Evolutionary conservation across 64 coral and sea anemone species (phyloP).

Genomic region (Dendrophyllia cribrosa): DNA sequence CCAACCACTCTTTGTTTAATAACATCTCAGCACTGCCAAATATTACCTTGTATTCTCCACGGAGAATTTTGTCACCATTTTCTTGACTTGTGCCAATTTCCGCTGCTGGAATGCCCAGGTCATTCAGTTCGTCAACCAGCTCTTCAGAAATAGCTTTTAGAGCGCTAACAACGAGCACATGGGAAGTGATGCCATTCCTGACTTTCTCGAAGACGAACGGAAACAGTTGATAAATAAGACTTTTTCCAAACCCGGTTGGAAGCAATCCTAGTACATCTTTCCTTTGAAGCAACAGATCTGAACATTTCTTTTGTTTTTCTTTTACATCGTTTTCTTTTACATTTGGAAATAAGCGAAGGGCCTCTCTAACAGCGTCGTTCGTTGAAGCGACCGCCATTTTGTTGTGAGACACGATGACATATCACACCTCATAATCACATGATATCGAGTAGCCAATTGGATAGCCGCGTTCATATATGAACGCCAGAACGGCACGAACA

Average conservation of each 20-base stretch:
- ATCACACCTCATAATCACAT: too few relatives aligned
- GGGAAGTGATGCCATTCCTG: neutral
- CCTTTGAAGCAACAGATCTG: neutral
- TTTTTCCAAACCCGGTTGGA: conserved; percentile 13
- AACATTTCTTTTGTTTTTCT: conserved; percentile 5
- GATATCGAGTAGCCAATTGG: too few relatives aligned
- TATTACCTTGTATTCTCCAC: neutral
- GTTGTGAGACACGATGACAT: too few relatives aligned
- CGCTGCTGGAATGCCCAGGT: neutral
- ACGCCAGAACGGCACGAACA: too few relatives aligned
- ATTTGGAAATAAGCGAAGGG: neutral
- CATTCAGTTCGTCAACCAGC: neutral
- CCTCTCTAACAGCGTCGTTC: neutral
- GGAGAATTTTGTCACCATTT: neutral
- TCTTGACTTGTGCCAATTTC: neutral
- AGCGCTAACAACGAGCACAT: neutral
- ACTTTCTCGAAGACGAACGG: neutral
- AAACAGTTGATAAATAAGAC: neutral
- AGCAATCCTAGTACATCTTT: conserved; percentile 21
- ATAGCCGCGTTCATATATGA: too few relatives aligned
- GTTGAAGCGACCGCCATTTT: neutral
- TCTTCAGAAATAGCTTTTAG: conserved; percentile 6
- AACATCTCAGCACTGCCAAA: neutral
- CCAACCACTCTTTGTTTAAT: neutral
- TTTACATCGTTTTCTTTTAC: neutral